These are phyloP conservation scores for Netelia melanura DNA, from an alignment of 2,888 invertebrate species.

Conservation along the genomic window DNA sequence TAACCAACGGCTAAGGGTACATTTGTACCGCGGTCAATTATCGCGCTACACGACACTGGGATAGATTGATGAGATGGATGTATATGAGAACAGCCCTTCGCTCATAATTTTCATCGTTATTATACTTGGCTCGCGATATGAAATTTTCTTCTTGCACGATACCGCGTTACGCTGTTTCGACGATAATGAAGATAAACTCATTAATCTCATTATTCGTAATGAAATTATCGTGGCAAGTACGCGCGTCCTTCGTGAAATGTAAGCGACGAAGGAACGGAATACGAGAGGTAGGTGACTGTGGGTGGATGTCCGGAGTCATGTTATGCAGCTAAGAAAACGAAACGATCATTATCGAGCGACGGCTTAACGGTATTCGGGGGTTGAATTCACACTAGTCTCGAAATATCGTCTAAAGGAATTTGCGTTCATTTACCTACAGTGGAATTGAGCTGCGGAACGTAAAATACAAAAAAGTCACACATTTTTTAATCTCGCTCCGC, in stretches of 20 bases:
- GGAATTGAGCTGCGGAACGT: no score
- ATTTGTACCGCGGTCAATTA: not conserved
- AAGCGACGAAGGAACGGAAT: slow-evolving; percentile 16
- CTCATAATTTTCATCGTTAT: slow-evolving; percentile 37
- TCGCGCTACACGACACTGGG: slow-evolving; percentile 4
- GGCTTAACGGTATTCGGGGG: no score
- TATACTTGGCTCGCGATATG: slow-evolving; percentile 15
- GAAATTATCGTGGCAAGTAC: slow-evolving; percentile 35
- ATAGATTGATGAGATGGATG: slow-evolving; percentile 18
- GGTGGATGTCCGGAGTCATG: not conserved
- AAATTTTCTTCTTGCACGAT: slow-evolving; percentile 5
- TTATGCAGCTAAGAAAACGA: slow-evolving; percentile 1
- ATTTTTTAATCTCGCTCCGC: no score
- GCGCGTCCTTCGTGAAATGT: slow-evolving; percentile 18
- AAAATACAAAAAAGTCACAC: no score
- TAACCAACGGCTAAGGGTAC: not conserved
- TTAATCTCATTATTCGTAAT: slow-evolving; percentile 58
- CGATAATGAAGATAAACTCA: slow-evolving; percentile 50
- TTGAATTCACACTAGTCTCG: no score
- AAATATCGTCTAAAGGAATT: no score
- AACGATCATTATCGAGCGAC: not conserved
- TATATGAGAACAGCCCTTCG: slow-evolving; percentile 1
- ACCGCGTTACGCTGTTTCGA: slow-evolving; percentile 10
- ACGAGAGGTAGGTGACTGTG: slow-evolving; percentile 1
- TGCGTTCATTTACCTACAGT: no score